Percentiles rank a stretch among this genome's conserved stretches.
phyloP scores from a whole-genome alignment of 2,888 invertebrate genomes.

The Acleris literana region DNA sequence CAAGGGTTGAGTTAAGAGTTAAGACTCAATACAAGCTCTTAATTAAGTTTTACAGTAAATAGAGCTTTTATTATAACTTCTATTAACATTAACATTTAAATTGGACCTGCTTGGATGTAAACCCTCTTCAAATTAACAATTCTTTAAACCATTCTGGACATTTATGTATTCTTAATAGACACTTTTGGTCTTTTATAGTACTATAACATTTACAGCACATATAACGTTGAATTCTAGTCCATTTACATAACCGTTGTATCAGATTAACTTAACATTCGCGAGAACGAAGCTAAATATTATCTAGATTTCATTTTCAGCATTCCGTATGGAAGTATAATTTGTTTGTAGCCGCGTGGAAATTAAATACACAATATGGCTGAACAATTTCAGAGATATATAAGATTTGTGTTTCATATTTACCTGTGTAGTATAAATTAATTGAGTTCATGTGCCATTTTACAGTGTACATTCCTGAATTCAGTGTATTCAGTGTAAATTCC shows the following conservation, averaged over 20 bases:
- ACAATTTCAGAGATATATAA: too few species aligned
- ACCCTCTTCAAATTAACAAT: constrained; percentile 3
- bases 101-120: background rate
- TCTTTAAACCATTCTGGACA: constrained; percentile 3
- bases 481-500: too few species aligned
- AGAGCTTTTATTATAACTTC: background rate
- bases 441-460: too few species aligned
- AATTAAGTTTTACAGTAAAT: too few species aligned
- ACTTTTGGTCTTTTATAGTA: constrained; percentile 1
- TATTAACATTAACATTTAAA: background rate
- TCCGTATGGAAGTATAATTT: constrained; percentile 5
- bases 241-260: constrained; percentile 33
- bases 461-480: too few species aligned
- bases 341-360: background rate
- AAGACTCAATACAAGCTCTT: too few species aligned
- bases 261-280: constrained; percentile 29
- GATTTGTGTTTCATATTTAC: too few species aligned
- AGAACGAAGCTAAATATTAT: constrained; percentile 22
- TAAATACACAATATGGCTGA: background rate
- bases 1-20: too few species aligned
- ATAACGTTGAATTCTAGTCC: constrained; percentile 21
- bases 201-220: constrained; percentile 9
- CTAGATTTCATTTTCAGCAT: constrained; percentile 21
- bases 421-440: too few species aligned
- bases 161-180: constrained; percentile 24